Evolutionary conservation across 2,113 vertebrate genomes (phyloP).

Genomic region (Xyrauchen texanus): DNA sequence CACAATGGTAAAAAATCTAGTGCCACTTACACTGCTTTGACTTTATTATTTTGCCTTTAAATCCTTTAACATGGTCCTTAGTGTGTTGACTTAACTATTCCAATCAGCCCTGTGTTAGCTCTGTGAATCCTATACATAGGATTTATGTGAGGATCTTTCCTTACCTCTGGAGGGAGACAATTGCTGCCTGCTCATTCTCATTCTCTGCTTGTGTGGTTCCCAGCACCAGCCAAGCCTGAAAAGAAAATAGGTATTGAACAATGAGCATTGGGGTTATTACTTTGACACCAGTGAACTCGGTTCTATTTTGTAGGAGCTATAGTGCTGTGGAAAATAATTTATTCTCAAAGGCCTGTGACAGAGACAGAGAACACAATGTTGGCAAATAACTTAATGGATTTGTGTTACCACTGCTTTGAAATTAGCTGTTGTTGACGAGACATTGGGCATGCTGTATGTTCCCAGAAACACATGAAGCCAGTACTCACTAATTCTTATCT

Average conservation of each 20-base stretch:
- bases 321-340: conserved; percentile 9
- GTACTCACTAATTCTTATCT: neutral
- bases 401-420: neutral
- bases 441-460: neutral
- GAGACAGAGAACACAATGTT: neutral
- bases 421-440: neutral
- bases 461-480: neutral
- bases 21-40: no score
- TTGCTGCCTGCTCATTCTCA: conserved; percentile 96
- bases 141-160: conserved; percentile 54
- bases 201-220: conserved; percentile 97
- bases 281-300: conserved; percentile 25
- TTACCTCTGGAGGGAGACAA: conserved; percentile 98
- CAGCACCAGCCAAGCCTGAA: conserved; percentile 95
- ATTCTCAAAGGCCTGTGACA: conserved; percentile 30
- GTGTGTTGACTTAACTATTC: no score
- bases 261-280: conserved; percentile 51
- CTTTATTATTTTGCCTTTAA: no score
- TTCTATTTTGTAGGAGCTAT: conserved; percentile 26
- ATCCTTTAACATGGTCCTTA: no score
- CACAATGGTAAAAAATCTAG: no score
- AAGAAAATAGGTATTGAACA: conserved; percentile 48
- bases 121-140: neutral
- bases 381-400: neutral
- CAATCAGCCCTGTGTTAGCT: no score